Evolutionary conservation across 92 coral and sea anemone genomes (phyloP), one percentile per base, ranked within the genome.

Genomic region (Porites evermanni): DNA sequence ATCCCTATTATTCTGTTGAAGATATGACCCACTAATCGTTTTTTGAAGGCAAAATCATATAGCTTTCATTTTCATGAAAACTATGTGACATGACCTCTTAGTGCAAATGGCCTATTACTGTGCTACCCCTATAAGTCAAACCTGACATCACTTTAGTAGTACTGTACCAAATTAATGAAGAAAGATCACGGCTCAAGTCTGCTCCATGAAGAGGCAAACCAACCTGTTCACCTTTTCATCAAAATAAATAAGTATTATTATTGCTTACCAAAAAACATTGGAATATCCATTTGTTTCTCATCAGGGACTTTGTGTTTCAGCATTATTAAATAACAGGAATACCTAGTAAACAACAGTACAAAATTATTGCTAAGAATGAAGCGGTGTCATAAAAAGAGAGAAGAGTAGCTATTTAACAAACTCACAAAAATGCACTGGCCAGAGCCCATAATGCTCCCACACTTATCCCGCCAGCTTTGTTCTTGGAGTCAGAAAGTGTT

Each of bases 361-460:
- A 1, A 9, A 54, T 54, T 54, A 9, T 0, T 54, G 13, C 13
- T 38, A 38, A 38, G 47, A 38, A 38, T 0, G 61, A 12, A 56
- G 61, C 17, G 3, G 14, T 56, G 61, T 14, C 12, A 11, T 11
- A 14, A 56, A 56, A 38, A 38, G 6, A 38, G 47, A 4, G 47
- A 38, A 73, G 47, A 29, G 16, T 18, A 47, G 7, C 18, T 77
- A 3, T 9, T 53, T 24, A 6, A 2, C 23, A 51, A 61, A 95
- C 99, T 93, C 87, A 97, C 99, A 97, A 84, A 61, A 97, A 88
- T 51, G 99, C 99, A 74, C 99, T 90, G 17, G 84, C 94, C 76
- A 97, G 79, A 4, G 99, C 94, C 96, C 94, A 97, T n/a, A 97
- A 53, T 12, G 99, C 99, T 29, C 99, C 99, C 88, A 87, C 86